Evolutionary conservation across 2,113 vertebrate genomes (phyloP).

Genomic region (Campylomormyrus numenius): DNA sequence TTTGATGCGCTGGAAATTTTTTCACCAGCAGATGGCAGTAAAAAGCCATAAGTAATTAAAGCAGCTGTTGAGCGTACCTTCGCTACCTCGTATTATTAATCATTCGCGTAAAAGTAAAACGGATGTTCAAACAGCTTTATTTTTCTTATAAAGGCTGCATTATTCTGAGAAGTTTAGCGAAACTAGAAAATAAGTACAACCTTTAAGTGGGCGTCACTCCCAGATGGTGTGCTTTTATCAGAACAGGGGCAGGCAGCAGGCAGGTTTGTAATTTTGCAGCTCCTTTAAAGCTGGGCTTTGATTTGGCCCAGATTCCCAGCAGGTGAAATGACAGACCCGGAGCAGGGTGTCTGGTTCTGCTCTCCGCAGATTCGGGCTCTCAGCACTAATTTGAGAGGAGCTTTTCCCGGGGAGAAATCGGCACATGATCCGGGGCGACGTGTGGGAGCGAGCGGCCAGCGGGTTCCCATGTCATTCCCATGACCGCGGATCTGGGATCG

Average conservation of each 20-base stretch:
- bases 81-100: background rate
- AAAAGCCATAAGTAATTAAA: background rate
- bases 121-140: background rate
- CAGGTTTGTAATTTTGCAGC: conserved; percentile 4
- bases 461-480: background rate
- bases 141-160: background rate
- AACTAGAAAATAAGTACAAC: background rate
- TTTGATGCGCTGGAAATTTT: background rate
- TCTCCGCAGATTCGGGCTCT: background rate
- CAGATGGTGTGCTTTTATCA: background rate
- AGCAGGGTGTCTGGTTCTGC: background rate
- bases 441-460: background rate
- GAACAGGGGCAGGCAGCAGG: background rate
- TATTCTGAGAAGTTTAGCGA: background rate
- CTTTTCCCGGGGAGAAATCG: background rate
- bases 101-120: background rate
- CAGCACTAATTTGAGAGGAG: conserved; percentile 6
- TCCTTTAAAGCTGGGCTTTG: background rate
- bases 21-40: conserved; percentile 7
- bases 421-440: background rate
- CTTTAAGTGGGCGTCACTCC: background rate
- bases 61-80: background rate
- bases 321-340: conserved; percentile 10
- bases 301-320: background rate
- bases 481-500: too few species aligned